These are phyloP conservation scores for Leistus spinibarbis DNA, from an alignment of 2,888 invertebrate genomes.

Conservation along the genomic window DNA sequence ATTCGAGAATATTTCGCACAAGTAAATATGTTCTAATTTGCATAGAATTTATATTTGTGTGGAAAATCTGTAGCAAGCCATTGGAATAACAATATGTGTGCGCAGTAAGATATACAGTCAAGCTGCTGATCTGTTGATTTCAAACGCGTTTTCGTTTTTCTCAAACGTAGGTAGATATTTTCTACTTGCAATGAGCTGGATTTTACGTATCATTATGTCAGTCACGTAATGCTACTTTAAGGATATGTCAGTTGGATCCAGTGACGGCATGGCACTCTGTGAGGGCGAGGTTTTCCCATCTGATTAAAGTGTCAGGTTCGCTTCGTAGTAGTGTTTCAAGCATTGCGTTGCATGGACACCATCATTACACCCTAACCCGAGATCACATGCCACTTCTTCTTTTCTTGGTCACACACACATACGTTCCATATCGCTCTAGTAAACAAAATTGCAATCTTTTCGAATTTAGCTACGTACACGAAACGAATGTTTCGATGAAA, in stretches of 20 bases:
- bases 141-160: background rate
- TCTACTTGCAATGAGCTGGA: background rate
- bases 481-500: background rate
- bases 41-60: too few species aligned
- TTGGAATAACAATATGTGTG: too few species aligned
- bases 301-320: slow-evolving; percentile 33
- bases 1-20: too few species aligned
- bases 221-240: slow-evolving; percentile 33
- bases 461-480: background rate
- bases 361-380: background rate
- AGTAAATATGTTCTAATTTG: too few species aligned
- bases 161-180: background rate
- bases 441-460: background rate
- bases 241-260: slow-evolving; percentile 24
- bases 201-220: slow-evolving; percentile 20
- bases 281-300: slow-evolving; percentile 30
- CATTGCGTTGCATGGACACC: background rate
- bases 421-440: background rate
- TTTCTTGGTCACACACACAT: background rate
- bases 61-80: too few species aligned
- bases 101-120: too few species aligned
- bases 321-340: slow-evolving; percentile 11
- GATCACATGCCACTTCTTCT: background rate
- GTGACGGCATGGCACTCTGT: slow-evolving; percentile 15
- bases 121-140: background rate